A percentile compares a stretch with the other conserved stretches of the same genome.
Evolutionary conservation across 1,140 invertebrate species (phyloP).

Genomic region (Aphaenogaster ashmeadi): DNA sequence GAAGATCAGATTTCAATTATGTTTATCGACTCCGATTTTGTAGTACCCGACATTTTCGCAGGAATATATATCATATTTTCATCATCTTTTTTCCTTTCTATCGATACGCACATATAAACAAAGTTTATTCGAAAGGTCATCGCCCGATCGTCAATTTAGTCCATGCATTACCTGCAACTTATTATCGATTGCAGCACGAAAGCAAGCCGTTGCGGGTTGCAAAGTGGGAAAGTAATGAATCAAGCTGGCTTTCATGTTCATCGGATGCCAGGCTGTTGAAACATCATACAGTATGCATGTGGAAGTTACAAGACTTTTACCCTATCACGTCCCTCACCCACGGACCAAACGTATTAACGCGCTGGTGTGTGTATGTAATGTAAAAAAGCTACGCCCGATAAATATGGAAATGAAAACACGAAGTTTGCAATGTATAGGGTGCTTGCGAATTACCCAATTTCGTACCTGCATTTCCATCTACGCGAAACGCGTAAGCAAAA

Average conservation of each 20-base stretch:
- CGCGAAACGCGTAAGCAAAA: background rate
- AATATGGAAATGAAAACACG: slow-evolving; percentile 64
- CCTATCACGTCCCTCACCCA: slow-evolving; percentile 53
- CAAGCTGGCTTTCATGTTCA: slow-evolving; percentile 63
- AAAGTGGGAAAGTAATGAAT: slow-evolving; percentile 63
- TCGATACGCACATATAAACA: slow-evolving; percentile 5
- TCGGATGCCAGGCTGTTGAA: slow-evolving; percentile 61
- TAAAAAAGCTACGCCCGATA: slow-evolving; percentile 52
- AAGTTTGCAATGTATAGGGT: slow-evolving; percentile 51
- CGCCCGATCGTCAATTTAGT: slow-evolving; percentile 62
- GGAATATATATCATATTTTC: slow-evolving; percentile 2
- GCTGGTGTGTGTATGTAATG: slow-evolving; percentile 43
- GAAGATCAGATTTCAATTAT: background rate
- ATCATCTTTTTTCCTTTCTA: background rate
- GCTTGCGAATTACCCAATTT: slow-evolving; percentile 58
- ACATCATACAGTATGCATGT: slow-evolving; percentile 60
- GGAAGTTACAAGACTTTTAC: slow-evolving; percentile 60
- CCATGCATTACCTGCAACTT: slow-evolving; percentile 63
- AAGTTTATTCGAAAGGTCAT: slow-evolving; percentile 58
- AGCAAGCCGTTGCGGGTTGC: slow-evolving; percentile 57
- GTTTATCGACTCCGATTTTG: background rate
- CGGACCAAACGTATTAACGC: slow-evolving; percentile 37
- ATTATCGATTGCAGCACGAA: slow-evolving; percentile 65
- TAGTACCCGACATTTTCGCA: background rate
- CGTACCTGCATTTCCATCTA: background rate